Evolutionary conservation across 1,140 invertebrate genomes (phyloP).

Genomic region (Heliconius hewitsoni): DNA sequence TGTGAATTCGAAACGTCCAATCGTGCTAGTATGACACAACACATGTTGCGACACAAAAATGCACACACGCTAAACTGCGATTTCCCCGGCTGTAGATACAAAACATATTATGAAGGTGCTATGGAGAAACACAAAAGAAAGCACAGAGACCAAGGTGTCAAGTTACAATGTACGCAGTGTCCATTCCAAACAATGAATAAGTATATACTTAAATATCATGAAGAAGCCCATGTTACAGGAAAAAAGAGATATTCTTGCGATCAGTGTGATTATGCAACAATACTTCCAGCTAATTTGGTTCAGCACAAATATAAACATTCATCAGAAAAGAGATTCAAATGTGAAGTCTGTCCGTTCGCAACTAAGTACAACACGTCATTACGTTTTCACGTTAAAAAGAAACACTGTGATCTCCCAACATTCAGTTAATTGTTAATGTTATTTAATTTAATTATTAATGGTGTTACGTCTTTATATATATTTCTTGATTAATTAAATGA

Average conservation of each 20-base stretch:
- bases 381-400: slow-evolving; percentile 74
- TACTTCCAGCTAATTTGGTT: slow-evolving; percentile 67
- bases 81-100: slow-evolving; percentile 61
- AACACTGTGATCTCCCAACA: slow-evolving; percentile 75
- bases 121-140: slow-evolving; percentile 70
- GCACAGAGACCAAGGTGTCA: slow-evolving; percentile 63
- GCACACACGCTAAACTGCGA: slow-evolving; percentile 66
- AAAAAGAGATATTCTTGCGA: slow-evolving; percentile 69
- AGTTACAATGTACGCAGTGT: slow-evolving; percentile 66
- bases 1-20: slow-evolving; percentile 64
- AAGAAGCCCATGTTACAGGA: slow-evolving; percentile 69
- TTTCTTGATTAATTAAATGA: slow-evolving; percentile 39
- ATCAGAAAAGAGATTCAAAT: slow-evolving; percentile 69
- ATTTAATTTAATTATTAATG: slow-evolving; percentile 58
- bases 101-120: slow-evolving; percentile 67
- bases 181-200: slow-evolving; percentile 75
- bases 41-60: slow-evolving; percentile 68
- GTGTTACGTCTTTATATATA: slow-evolving; percentile 52
- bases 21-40: slow-evolving; percentile 66
- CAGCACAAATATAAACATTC: slow-evolving; percentile 77
- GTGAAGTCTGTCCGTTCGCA: slow-evolving; percentile 74
- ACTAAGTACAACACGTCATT: slow-evolving; percentile 76
- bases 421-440: slow-evolving; percentile 59
- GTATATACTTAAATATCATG: slow-evolving; percentile 72
- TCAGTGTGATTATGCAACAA: slow-evolving; percentile 72